These are phyloP conservation scores for Ladona fulva DNA, from an alignment of 1,140 invertebrate species.

Conservation along the genomic window DNA sequence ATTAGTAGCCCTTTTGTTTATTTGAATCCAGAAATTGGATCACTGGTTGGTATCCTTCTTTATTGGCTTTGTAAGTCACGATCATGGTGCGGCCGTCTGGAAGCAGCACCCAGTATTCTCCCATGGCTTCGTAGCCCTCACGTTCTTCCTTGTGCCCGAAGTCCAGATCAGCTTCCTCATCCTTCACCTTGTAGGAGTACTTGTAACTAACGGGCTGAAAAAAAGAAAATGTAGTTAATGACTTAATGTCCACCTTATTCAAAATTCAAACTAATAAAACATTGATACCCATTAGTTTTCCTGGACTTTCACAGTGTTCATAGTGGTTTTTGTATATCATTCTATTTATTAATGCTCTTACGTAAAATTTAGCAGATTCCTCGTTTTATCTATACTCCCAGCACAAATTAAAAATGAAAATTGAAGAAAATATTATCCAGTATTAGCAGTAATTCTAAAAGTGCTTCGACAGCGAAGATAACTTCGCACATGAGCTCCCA, in stretches of 20 bases:
- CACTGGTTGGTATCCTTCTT: conserved; percentile 53
- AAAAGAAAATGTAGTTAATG: conserved; percentile 15
- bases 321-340: no score
- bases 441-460: no score
- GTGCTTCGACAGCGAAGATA: no score
- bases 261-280: not conserved
- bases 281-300: no score
- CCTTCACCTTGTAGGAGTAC: conserved; percentile 55
- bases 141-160: conserved; percentile 55
- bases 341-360: no score
- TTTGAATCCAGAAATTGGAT: conserved; percentile 49
- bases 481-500: no score
- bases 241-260: not conserved
- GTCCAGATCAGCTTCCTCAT: conserved; percentile 42
- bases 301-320: no score
- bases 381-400: no score
- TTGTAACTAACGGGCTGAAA: conserved; percentile 56
- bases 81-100: conserved; percentile 55
- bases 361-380: no score
- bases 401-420: no score
- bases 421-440: no score
- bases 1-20: conserved; percentile 33
- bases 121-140: conserved; percentile 48
- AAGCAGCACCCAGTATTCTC: conserved; percentile 53
- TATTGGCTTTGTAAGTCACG: conserved; percentile 53